phyloP scores from a whole-genome alignment of 2,888 invertebrate genomes.

The Xestia xanthographa region DNA sequence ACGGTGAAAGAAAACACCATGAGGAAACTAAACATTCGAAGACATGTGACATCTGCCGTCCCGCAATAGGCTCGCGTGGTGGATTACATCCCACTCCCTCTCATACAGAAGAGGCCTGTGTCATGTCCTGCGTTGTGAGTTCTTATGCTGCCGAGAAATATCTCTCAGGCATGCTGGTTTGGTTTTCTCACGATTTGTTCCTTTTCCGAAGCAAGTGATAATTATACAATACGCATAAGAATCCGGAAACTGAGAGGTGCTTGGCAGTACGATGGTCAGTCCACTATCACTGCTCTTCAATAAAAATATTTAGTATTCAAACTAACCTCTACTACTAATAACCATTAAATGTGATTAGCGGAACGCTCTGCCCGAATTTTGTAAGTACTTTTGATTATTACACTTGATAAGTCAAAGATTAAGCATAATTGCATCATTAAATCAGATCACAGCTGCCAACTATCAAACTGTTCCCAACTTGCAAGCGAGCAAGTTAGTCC shows the following conservation, averaged over 20 bases:
- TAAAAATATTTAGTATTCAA: too few species aligned
- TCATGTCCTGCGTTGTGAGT: too few species aligned
- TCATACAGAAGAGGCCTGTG: background rate
- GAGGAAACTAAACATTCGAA: background rate
- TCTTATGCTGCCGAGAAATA: too few species aligned
- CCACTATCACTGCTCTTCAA: too few species aligned
- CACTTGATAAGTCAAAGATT: background rate
- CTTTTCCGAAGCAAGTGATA: too few species aligned
- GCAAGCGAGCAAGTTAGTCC: slow-evolving; percentile 30
- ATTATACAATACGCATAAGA: too few species aligned
- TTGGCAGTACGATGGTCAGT: too few species aligned
- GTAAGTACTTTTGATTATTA: background rate
- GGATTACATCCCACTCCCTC: background rate
- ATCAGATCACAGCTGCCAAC: slow-evolving; percentile 6
- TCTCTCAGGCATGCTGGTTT: too few species aligned
- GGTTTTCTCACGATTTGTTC: too few species aligned
- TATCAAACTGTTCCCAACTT: background rate
- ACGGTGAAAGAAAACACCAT: too few species aligned
- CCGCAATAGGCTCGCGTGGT: background rate
- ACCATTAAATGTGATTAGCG: background rate
- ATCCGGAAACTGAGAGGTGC: too few species aligned
- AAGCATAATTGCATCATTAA: slow-evolving; percentile 9
- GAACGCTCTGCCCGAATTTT: background rate
- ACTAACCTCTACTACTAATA: too few species aligned
- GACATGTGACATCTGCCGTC: background rate